Evolutionary conservation across 1,140 invertebrate species (phyloP).

Genomic region (Micrasema longulum): DNA sequence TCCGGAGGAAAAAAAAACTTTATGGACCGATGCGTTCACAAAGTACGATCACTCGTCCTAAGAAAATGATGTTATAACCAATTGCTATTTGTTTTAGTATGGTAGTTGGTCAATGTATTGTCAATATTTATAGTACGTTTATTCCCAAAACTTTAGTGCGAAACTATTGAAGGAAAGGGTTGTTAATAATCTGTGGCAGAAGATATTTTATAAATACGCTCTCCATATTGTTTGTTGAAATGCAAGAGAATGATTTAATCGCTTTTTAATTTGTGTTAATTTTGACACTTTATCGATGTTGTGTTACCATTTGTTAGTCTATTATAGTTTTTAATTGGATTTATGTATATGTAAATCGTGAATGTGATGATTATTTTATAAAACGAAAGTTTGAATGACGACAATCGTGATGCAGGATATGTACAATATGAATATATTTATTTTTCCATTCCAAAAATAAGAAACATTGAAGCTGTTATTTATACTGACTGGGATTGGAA

Average conservation of each 20-base stretch:
- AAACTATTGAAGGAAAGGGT: conserved; percentile 11
- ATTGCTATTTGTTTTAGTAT: conserved; percentile 68
- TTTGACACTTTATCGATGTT: conserved; percentile 11
- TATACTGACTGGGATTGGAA: neutral
- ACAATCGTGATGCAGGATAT: conserved; percentile 32
- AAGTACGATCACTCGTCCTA: conserved; percentile 74
- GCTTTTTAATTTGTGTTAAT: conserved; percentile 20
- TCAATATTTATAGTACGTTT: conserved; percentile 40
- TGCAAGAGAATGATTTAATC: conserved; percentile 22
- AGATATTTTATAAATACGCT: conserved; percentile 55
- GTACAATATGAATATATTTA: conserved; percentile 39
- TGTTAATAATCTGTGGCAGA: conserved; percentile 45
- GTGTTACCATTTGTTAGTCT: conserved; percentile 30
- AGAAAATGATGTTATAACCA: conserved; percentile 61
- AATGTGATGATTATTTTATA: conserved; percentile 12
- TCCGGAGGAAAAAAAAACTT: conserved; percentile 77
- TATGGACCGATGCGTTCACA: conserved; percentile 83
- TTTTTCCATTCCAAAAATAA: conserved; percentile 51
- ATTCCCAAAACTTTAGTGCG: conserved; percentile 37
- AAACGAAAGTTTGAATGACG: neutral
- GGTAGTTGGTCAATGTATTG: conserved; percentile 57
- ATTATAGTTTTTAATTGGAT: conserved; percentile 33
- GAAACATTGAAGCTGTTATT: conserved; percentile 1
- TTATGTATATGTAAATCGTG: conserved; percentile 21
- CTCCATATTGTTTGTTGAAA: conserved; percentile 43